These are phyloP conservation scores for Scolopax mira DNA, from an alignment of 2,113 vertebrate genomes.

Conservation along the genomic window DNA sequence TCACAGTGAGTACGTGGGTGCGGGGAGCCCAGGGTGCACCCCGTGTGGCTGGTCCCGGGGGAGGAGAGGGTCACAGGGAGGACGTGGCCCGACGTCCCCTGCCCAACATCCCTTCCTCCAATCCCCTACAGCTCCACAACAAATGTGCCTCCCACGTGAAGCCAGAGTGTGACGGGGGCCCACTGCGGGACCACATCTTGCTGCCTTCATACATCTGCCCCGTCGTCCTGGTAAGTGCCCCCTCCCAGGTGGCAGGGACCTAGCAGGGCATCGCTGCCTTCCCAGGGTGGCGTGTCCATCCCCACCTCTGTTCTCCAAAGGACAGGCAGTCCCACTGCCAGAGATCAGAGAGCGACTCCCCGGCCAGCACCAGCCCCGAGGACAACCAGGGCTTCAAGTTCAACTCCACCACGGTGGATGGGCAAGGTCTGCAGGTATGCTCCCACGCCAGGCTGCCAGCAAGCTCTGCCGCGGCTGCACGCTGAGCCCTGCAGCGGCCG, in stretches of 20 bases:
- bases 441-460: accelerated
- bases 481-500: accelerated
- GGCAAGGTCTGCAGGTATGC: constrained; percentile 83
- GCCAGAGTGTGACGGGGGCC: constrained; percentile 87
- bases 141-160: constrained; percentile 90
- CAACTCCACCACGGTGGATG: constrained; percentile 75
- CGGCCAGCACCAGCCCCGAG: constrained; percentile 80
- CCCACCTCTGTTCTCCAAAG: background rate
- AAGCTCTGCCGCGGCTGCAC: accelerated
- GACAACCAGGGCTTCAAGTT: constrained; percentile 83
- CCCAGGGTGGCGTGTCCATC: accelerated
- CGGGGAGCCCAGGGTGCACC: background rate
- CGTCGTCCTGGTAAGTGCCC: constrained; percentile 80
- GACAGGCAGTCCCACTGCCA: constrained; percentile 74
- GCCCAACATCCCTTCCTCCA: background rate
- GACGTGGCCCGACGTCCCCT: accelerated
- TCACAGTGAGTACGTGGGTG: constrained; percentile 81
- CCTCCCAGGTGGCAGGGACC: accelerated
- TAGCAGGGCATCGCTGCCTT: background rate
- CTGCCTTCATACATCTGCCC: constrained; percentile 89
- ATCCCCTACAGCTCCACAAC: constrained; percentile 86
- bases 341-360: constrained; percentile 79
- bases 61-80: background rate
- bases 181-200: constrained; percentile 88
- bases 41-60: accelerated